A percentile compares a stretch with the other conserved stretches of the same genome.
phyloP scores from a whole-genome alignment of 2,888 invertebrate genomes.

The Smittia aterrima region DNA sequence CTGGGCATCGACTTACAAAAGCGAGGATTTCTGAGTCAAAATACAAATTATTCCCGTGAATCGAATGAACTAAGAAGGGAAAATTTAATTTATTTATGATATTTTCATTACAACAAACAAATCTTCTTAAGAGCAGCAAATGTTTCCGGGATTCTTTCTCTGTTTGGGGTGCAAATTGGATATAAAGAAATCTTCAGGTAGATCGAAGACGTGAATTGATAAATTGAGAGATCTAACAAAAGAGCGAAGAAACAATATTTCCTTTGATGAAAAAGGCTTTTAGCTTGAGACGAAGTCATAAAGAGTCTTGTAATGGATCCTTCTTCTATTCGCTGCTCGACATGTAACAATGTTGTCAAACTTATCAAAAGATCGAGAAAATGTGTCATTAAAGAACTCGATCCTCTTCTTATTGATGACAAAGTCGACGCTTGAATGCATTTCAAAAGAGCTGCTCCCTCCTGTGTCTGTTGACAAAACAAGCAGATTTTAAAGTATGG shows the following conservation, averaged over 20 bases:
- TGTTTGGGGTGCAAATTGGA: too few species aligned
- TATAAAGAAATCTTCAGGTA: not conserved
- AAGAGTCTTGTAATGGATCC: constrained; percentile 11
- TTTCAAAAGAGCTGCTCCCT: not conserved
- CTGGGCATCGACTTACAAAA: not conserved
- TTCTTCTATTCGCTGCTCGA: not conserved
- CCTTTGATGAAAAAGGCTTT: not conserved
- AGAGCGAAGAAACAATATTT: not conserved
- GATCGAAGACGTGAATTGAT: not conserved
- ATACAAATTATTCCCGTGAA: not conserved
- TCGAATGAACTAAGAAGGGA: not conserved
- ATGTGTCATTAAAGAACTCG: constrained; percentile 1
- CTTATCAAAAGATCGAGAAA: not conserved
- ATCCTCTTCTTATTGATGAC: constrained; percentile 3
- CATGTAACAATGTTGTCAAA: constrained; percentile 2
- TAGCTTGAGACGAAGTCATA: constrained; percentile 12
- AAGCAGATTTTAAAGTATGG: not conserved
- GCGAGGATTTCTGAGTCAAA: not conserved
- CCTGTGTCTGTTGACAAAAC: constrained; percentile 4
- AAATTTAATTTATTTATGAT: not conserved
- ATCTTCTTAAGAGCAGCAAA: not conserved
- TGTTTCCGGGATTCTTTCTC: not conserved
- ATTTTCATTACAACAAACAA: not conserved
- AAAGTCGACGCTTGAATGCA: constrained; percentile 13
- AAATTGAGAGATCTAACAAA: not conserved